Percentiles rank a stretch among this genome's conserved stretches.
Evolutionary conservation across 1,140 invertebrate genomes (phyloP).

Genomic region (Ylistrum balloti): DNA sequence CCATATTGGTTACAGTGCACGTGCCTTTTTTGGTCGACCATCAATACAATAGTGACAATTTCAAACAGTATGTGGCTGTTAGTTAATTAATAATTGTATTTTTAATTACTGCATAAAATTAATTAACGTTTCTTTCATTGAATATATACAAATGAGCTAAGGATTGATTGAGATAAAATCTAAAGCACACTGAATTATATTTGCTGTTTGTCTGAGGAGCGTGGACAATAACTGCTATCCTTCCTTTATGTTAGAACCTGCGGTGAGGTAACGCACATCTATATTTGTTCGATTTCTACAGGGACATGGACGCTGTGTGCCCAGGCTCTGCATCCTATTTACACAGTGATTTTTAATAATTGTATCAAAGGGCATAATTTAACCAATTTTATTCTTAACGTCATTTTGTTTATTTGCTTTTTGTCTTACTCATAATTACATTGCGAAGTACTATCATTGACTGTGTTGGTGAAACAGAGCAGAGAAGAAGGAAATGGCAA

Average conservation of each 20-base stretch:
- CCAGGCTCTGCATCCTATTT: background rate
- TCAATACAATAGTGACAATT: background rate
- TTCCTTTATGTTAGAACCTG: background rate
- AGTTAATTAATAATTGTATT: background rate
- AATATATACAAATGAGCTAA: background rate
- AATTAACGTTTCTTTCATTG: constrained; percentile 11
- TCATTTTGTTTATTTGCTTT: constrained; percentile 29
- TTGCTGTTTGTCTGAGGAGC: background rate
- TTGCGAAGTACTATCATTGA: background rate
- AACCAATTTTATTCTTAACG: constrained; percentile 1
- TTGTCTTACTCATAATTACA: constrained; percentile 2
- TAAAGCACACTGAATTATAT: constrained; percentile 13
- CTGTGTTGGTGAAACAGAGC: background rate
- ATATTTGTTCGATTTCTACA: background rate
- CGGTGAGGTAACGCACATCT: background rate
- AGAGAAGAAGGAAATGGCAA: background rate
- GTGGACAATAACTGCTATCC: background rate
- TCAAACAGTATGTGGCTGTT: constrained; percentile 2
- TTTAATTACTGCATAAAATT: constrained; percentile 16
- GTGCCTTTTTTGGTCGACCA: background rate
- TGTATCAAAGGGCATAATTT: constrained; percentile 35
- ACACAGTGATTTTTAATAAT: constrained; percentile 16
- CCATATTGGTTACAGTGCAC: background rate
- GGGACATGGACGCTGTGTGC: background rate
- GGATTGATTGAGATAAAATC: background rate